phyloP scores from a whole-genome alignment of 1,140 invertebrate genomes.

The Cecropterus lyciades region DNA sequence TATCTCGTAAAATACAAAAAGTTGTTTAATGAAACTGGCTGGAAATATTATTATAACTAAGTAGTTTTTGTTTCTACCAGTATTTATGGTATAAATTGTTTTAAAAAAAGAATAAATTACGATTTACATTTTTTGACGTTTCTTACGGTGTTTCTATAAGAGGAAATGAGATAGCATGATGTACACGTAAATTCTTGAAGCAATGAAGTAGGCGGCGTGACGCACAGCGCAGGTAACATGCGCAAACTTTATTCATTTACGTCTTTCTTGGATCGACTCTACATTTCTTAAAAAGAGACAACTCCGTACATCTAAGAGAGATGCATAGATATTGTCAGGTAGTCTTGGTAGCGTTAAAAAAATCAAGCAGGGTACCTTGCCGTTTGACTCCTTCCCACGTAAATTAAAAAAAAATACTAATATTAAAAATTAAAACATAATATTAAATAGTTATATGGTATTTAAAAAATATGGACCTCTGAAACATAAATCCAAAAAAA shows the following conservation, averaged over 20 bases:
- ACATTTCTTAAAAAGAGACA: slow-evolving; percentile 29
- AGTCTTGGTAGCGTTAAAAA: background rate
- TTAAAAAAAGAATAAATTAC: background rate
- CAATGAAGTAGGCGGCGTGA: background rate
- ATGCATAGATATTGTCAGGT: background rate
- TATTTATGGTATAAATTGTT: background rate
- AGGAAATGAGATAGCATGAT: slow-evolving; percentile 46
- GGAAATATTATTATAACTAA: background rate
- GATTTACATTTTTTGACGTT: background rate
- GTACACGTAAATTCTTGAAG: background rate
- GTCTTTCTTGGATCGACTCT: slow-evolving; percentile 1
- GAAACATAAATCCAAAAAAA: too few relatives aligned
- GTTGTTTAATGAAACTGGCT: background rate
- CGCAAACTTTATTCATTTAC: too few relatives aligned
- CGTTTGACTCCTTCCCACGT: too few relatives aligned
- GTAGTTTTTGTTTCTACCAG: background rate
- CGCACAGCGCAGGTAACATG: background rate
- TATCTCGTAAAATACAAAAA: background rate
- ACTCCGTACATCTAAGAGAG: slow-evolving; percentile 18
- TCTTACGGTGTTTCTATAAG: slow-evolving; percentile 37
- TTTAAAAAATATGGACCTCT: too few relatives aligned
- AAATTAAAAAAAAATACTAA: too few relatives aligned
- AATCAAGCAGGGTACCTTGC: too few relatives aligned
- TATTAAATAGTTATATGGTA: too few relatives aligned
- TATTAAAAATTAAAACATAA: too few relatives aligned